These are phyloP conservation scores for Orchestia grillus DNA, from an alignment of 1,140 invertebrate genomes.

Conservation along the genomic window DNA sequence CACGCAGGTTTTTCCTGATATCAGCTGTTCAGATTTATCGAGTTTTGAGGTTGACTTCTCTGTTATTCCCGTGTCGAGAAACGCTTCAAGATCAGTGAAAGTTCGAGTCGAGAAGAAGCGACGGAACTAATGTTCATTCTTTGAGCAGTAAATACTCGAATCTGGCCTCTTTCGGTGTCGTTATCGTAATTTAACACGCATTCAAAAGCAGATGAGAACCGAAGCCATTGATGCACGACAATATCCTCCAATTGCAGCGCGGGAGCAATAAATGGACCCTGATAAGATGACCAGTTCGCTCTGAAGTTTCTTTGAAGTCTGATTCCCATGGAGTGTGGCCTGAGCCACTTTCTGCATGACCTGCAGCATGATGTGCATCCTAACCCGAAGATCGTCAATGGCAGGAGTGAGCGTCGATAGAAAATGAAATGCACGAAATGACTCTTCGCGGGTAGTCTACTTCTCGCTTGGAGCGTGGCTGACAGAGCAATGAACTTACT, in stretches of 20 bases:
- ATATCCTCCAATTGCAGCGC: slow-evolving; percentile 37
- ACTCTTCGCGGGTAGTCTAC: neutral
- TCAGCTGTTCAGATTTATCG: neutral
- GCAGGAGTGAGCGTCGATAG: neutral
- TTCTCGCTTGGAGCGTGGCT: neutral
- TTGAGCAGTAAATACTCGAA: neutral
- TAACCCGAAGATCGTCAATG: neutral
- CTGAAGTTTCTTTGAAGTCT: neutral
- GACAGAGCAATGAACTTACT: neutral
- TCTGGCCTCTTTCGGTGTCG: neutral
- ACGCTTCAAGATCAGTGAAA: neutral
- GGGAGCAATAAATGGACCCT: neutral
- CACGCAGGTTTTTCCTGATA: neutral
- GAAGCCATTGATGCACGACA: slow-evolving; percentile 45
- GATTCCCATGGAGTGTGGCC: neutral
- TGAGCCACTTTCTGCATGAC: neutral
- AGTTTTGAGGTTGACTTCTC: neutral
- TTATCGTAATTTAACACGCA: slow-evolving; percentile 51
- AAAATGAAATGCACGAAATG: neutral
- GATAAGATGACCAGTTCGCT: slow-evolving; percentile 21
- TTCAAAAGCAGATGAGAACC: neutral
- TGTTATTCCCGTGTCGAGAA: neutral
- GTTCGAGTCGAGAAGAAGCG: neutral
- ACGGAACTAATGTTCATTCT: neutral
- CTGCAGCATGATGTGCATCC: neutral